Base-by-base conservation (phyloP, 2,797 vertebrate genomes). In the Arnoldichthys spilopterus region DNA sequence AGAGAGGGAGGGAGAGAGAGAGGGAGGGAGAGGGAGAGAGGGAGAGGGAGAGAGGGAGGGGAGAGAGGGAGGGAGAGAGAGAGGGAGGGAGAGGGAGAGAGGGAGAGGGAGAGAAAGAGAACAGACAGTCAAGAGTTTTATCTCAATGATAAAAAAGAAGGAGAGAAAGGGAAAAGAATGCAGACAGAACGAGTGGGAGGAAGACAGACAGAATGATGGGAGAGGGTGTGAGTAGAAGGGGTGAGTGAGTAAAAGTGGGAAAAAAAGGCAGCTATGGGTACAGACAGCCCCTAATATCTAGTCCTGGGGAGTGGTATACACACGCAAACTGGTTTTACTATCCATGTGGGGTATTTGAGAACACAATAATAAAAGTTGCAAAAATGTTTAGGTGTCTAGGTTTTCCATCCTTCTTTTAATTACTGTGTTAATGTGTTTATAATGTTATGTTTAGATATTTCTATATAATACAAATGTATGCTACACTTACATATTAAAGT, bases 1-100 rank as follows among this genome's bases (percentile, higher is more conserved):
- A 59, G 8, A 47, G 47, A 64, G 54, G 64, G 74, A 73, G 61
- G 64, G 51, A 74, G 34, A 49, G 54, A 18, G 28, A 54, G 24
- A 6, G 16, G 32, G 43, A 69, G 62, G 11, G 40, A 15, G 15
- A 45, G 24, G 3, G 24, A 47, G 43, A 70, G 62, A 40, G 37
- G 1, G 24, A 45, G 40, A 58, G 0, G 30, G 3, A 12, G 22
- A 40, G 24, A 54, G 51, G 26, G 26, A 28, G 68, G 43, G 34
- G 12, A 40, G 0, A 24, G 20, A 56, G 15, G 4, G 54, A 61
- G 6, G 11, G 40, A n/a, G 6, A 16, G 18, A 49, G 56, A 22
- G n/a, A 32, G 53, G 12, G 9, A 20, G 4, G n/a, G 30, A 13
- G n/a, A 9, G 12, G 4, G 22, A 12, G 3, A 15, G 63, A 43